Conservation (phyloP, 2,888 invertebrate species). For the Galeruca laticollis region DNA sequence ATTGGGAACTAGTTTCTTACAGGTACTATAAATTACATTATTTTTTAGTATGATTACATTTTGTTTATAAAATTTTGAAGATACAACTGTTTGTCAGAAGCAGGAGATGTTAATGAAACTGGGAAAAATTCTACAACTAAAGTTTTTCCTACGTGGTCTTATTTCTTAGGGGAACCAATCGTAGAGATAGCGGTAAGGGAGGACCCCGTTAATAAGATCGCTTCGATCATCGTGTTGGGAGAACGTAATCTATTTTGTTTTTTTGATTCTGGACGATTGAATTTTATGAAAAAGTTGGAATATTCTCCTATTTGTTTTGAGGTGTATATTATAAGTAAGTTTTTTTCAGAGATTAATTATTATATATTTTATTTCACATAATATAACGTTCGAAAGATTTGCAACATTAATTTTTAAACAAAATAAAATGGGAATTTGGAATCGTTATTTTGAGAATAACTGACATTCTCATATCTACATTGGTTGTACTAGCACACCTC, state of each 20-base stretch:
- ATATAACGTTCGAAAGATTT: too few relatives aligned
- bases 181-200: conserved; percentile 66
- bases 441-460: too few relatives aligned
- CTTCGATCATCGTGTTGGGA: conserved; percentile 83
- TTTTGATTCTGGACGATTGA: conserved; percentile 82
- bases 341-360: not conserved
- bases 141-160: conserved; percentile 82
- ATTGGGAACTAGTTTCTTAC: conserved; percentile 88
- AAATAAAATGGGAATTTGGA: too few relatives aligned
- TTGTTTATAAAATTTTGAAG: conserved; percentile 63
- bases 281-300: conserved; percentile 87
- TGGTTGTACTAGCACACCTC: too few relatives aligned
- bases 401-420: too few relatives aligned
- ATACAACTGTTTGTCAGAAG: conserved; percentile 83
- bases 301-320: conserved; percentile 83
- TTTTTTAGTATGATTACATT: not conserved
- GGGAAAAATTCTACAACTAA: conserved; percentile 71
- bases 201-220: conserved; percentile 71
- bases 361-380: too few relatives aligned
- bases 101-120: conserved; percentile 73
- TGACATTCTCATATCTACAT: too few relatives aligned
- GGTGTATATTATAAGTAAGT: conserved; percentile 78
- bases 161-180: conserved; percentile 78
- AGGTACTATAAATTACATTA: conserved; percentile 71
- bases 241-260: conserved; percentile 87